These are phyloP conservation scores for Rhagonycha fulva DNA, from an alignment of 2,888 invertebrate species.

Conservation along the genomic window DNA sequence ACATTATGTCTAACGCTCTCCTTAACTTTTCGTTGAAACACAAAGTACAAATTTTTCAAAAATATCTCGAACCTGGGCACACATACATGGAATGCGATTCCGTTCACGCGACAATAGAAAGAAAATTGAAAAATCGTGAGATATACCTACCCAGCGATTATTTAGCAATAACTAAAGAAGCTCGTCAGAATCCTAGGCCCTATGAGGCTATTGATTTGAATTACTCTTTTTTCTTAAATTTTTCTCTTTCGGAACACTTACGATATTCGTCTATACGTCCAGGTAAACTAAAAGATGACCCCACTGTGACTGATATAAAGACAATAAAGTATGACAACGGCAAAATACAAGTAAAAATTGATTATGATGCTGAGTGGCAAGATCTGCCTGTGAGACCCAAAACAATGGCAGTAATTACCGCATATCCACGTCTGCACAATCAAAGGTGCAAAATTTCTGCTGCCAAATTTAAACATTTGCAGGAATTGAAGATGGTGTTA, in stretches of 20 bases:
- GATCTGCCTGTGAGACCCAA: neutral
- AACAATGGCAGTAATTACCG: neutral
- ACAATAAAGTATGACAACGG: neutral
- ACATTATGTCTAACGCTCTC: conserved; percentile 36
- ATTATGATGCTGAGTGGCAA: neutral
- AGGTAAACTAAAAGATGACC: conserved; percentile 7
- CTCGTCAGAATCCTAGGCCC: conserved; percentile 26
- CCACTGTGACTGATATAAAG: conserved; percentile 6
- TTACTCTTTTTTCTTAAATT: conserved; percentile 22
- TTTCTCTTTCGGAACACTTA: neutral
- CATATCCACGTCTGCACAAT: neutral
- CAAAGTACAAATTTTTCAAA: conserved; percentile 36
- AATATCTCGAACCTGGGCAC: conserved; percentile 40
- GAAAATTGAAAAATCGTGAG: conserved; percentile 23
- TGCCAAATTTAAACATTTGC: neutral
- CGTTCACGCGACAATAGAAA: conserved; percentile 39
- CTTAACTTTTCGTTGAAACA: conserved; percentile 30
- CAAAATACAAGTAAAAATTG: neutral
- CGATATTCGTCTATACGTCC: conserved; percentile 10
- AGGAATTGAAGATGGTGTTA: neutral
- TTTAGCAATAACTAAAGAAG: conserved; percentile 23
- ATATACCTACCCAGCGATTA: conserved; percentile 32
- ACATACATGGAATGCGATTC: conserved; percentile 43
- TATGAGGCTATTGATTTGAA: conserved; percentile 30
- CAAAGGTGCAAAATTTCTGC: neutral